Evolutionary conservation across 2,888 invertebrate species (phyloP).

Genomic region (Callimorpha dominula): DNA sequence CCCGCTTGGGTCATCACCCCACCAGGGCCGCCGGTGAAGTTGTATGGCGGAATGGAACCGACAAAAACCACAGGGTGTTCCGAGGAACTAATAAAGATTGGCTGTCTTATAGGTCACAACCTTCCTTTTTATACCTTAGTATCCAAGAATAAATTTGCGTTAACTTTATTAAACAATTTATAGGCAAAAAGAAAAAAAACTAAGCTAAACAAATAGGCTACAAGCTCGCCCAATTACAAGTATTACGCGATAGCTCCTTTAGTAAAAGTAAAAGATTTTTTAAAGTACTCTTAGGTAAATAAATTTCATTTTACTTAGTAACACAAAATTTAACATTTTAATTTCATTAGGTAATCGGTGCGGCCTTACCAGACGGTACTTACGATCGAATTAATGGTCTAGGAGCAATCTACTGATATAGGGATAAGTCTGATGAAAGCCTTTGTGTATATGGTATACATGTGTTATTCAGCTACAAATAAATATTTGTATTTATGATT

Average conservation of each 20-base stretch:
- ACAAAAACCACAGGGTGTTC: too few species aligned
- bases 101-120: background rate
- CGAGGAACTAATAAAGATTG: background rate
- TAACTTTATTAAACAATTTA: background rate
- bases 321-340: conserved; percentile 7
- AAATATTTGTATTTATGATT: background rate
- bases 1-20: too few species aligned
- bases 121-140: background rate
- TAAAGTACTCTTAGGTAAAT: background rate
- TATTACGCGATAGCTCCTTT: conserved; percentile 17
- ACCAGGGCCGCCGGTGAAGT: too few species aligned
- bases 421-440: conserved; percentile 7
- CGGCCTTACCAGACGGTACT: background rate
- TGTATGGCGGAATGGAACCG: too few species aligned
- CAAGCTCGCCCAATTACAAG: conserved; percentile 31
- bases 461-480: too few species aligned
- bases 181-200: conserved; percentile 2
- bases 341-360: background rate
- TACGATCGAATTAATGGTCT: background rate
- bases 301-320: background rate
- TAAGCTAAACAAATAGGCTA: conserved; percentile 15
- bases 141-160: background rate
- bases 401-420: background rate
- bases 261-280: background rate
- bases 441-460: background rate